Conservation (phyloP, 2,888 invertebrate species). For the Lithophane ornitopus region DNA sequence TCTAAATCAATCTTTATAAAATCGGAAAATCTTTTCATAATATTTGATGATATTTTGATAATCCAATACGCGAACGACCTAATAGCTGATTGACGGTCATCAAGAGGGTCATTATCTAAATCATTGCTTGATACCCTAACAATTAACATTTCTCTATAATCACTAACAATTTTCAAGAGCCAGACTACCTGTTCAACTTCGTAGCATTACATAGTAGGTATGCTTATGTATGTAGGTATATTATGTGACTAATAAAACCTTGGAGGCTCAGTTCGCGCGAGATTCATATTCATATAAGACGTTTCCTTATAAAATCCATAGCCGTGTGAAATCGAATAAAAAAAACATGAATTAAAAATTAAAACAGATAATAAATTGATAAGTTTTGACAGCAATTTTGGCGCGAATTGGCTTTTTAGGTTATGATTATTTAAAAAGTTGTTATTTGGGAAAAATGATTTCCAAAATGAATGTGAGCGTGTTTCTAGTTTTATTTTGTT, state of each 20-base stretch:
- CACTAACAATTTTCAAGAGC: constrained; percentile 9
- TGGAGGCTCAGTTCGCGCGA: constrained; percentile 69
- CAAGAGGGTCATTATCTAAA: constrained; percentile 56
- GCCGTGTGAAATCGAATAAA: not conserved
- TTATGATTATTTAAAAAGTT: constrained; percentile 23
- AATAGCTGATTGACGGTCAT: constrained; percentile 45
- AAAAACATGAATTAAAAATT: constrained; percentile 58
- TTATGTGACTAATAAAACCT: constrained; percentile 60
- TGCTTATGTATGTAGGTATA: constrained; percentile 45
- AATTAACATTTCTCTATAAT: constrained; percentile 32
- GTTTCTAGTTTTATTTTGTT: constrained; percentile 74
- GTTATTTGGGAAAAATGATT: constrained; percentile 22
- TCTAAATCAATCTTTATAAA: not conserved
- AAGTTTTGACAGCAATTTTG: constrained; percentile 55
- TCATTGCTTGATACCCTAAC: constrained; percentile 48
- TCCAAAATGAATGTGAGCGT: constrained; percentile 74
- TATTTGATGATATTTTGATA: constrained; percentile 1
- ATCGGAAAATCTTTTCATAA: not conserved
- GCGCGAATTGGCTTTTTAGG: constrained; percentile 62
- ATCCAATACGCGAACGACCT: constrained; percentile 11
- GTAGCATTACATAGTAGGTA: constrained; percentile 53
- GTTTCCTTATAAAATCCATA: constrained; percentile 37
- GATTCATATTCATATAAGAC: constrained; percentile 59
- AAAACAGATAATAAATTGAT: constrained; percentile 23
- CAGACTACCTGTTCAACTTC: constrained; percentile 62